Evolutionary conservation across 2,797 vertebrate genomes (phyloP).

Genomic region (Vespertilio murinus): DNA sequence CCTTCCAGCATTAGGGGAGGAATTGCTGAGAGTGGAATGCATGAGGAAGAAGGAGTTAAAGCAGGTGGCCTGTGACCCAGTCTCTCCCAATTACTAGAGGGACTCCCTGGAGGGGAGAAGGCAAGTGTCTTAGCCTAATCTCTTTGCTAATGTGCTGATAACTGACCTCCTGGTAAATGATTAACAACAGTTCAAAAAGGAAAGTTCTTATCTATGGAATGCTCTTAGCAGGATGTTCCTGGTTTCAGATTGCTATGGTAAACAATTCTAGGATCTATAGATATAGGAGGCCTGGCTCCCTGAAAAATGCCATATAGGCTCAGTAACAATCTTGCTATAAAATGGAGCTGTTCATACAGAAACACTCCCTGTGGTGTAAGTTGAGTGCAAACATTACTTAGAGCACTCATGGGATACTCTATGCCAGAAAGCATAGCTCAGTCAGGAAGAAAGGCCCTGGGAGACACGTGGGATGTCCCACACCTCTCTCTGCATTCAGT

Average conservation of each 20-base stretch:
- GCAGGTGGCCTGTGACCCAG: not conserved
- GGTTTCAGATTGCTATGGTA: not conserved
- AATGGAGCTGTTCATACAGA: not conserved
- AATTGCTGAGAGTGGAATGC: not conserved
- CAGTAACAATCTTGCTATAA: not conserved
- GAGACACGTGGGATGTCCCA: not conserved
- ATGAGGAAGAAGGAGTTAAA: not conserved
- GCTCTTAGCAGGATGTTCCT: not conserved
- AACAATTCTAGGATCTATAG: not conserved
- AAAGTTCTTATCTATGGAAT: not conserved
- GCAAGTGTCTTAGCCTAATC: not conserved
- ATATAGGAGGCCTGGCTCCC: not conserved
- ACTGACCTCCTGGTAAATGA: not conserved
- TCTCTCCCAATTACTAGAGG: not conserved
- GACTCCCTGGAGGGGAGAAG: not conserved
- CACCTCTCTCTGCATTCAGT: not conserved
- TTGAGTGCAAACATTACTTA: not conserved
- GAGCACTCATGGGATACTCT: not conserved
- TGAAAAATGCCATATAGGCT: not conserved
- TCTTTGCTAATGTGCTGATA: not conserved
- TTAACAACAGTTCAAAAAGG: not conserved
- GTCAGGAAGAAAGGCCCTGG: not conserved
- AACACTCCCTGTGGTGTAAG: not conserved
- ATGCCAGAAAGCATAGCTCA: not conserved
- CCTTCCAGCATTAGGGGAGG: not conserved